Evolutionary conservation across 35 echinoderm and acorn worm genomes (phyloP), one percentile per base, ranked within the genome.

Genomic region (Lytechinus pictus): DNA sequence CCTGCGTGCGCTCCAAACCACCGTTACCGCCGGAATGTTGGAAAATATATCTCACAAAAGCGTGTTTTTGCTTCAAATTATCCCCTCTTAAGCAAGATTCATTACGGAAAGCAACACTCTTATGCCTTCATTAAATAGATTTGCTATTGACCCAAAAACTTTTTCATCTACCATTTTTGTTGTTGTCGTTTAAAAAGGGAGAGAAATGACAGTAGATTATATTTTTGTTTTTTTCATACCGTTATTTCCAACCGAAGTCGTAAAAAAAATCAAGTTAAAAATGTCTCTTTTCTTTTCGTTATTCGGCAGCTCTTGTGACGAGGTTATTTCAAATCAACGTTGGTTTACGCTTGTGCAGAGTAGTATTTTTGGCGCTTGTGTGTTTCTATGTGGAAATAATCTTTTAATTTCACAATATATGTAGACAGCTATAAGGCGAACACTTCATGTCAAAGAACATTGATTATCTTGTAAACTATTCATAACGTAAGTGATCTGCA

Each of bases 131-230:
- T 3, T 21, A 21, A 72, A 72, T 79, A 3, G 21, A 79, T 79
- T 58, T 79, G 66, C 19, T 24, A 79, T 79, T 79, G 66, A 79
- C 66, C 66, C 66, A 79, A 79, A 79, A 79, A 79, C 66, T 79
- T 79, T 24, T 79, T 4, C 9, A 79, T 72, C 61, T 13, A 72
- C 61, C 61, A 21, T 21, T 21, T 21, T n/a, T n/a, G n/a, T n/a
- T n/a, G n/a, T 72, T 24, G 8, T 57, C 55, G 12, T 8, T 57
- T 72, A 72, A 72, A 66, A 19, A 66, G 4, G 60, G 60, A 66
- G 24, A 72, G 61, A 72, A 72, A 11, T 72, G 61, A 72, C 14
- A 1, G 61, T 24, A 1, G 6, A 21, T 72, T 21, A 6, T 13
- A 3, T 72, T 13, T 72, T 24, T 21, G 2, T 5, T 24, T n/a